Conservation (phyloP, 2,888 invertebrate genomes). For the Eupsilia transversa region DNA sequence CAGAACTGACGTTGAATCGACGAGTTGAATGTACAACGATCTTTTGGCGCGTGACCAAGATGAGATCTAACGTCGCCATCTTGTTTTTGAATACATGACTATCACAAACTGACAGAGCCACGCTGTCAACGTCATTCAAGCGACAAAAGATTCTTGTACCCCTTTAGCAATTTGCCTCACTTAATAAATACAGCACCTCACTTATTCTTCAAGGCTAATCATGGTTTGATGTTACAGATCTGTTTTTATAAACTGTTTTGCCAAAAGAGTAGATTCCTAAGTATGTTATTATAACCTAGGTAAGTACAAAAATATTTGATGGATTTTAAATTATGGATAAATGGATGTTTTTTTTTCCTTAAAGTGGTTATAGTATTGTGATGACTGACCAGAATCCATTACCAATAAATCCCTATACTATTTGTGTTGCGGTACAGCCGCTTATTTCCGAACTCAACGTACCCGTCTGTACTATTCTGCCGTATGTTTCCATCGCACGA, state of each 20-base stretch:
- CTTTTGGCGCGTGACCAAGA: not conserved
- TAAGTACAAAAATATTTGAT: not conserved
- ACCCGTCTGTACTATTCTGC: not conserved
- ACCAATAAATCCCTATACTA: not conserved
- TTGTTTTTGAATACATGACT: not conserved
- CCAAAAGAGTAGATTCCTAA: not conserved
- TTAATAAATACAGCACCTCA: not conserved
- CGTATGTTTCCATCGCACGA: constrained; percentile 31
- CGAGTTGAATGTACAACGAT: not conserved
- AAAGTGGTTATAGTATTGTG: not conserved
- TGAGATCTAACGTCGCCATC: not conserved
- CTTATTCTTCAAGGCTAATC: not conserved
- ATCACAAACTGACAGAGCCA: not conserved
- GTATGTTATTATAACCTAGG: not conserved
- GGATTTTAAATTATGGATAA: not conserved
- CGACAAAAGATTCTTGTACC: not conserved
- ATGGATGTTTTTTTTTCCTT: not conserved
- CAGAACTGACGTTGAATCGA: not conserved
- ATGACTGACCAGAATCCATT: not conserved
- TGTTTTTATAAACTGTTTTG: not conserved
- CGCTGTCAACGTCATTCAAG: not conserved
- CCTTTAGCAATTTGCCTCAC: not conserved
- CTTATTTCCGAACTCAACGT: not conserved
- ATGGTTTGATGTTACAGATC: not conserved
- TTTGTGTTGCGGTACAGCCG: not conserved